phyloP scores from a whole-genome alignment of 2,797 vertebrate species.

The Chaenodraco wilsoni region DNA sequence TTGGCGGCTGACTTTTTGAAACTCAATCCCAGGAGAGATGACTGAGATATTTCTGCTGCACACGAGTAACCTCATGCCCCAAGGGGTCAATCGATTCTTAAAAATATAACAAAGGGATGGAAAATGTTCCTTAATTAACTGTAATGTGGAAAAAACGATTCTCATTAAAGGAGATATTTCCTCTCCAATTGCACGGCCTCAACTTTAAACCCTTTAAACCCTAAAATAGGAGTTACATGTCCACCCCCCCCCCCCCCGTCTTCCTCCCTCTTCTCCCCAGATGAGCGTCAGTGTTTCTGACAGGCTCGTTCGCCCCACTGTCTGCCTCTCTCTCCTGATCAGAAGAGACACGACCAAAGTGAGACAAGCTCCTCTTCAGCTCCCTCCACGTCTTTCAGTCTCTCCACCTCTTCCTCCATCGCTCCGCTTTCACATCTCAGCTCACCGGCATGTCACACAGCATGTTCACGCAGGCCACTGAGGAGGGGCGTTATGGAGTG shows the following conservation, averaged over 20 bases:
- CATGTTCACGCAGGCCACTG: background rate
- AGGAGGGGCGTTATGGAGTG: too few relatives aligned
- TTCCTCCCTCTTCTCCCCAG: background rate
- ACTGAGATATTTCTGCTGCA: too few relatives aligned
- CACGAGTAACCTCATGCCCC: background rate
- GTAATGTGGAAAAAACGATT: background rate
- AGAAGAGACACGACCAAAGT: slow-evolving; percentile 55
- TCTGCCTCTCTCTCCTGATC: slow-evolving; percentile 44
- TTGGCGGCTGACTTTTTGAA: background rate
- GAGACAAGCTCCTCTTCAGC: slow-evolving; percentile 46
- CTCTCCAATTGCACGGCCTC: background rate
- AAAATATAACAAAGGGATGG: background rate
- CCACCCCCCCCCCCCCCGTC: background rate
- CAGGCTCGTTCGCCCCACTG: slow-evolving; percentile 49
- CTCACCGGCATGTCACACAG: slow-evolving; percentile 21
- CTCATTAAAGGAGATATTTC: background rate
- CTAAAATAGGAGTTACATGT: too few relatives aligned
- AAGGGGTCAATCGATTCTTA: background rate
- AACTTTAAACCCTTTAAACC: background rate
- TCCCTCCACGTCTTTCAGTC: background rate
- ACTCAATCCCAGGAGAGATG: background rate
- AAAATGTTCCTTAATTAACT: background rate
- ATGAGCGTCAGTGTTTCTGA: slow-evolving; percentile 56
- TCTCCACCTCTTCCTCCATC: slow-evolving; percentile 16
- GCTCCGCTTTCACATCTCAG: slow-evolving; percentile 19